Evolutionary conservation across 2,113 vertebrate species (phyloP), one percentile per base, ranked within the genome.

Genomic region (Brachirus orientalis): DNA sequence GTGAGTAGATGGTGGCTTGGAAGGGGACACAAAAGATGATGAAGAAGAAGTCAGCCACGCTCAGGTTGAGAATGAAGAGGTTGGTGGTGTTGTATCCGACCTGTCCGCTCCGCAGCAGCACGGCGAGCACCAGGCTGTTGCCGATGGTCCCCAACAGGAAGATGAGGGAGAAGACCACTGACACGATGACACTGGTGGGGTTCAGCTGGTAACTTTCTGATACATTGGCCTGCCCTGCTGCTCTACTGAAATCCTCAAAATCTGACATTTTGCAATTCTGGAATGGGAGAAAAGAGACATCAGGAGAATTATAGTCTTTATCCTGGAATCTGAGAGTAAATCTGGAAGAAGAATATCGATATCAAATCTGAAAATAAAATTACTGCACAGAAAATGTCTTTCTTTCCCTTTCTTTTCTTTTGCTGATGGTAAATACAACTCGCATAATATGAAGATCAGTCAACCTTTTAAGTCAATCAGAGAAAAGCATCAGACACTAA

Each of bases 11-110:
- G 75, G 95, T 96, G 74, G 95, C 95, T 91, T 96, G 95, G 90
- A 96, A 96, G 50, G 95, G 95, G 47, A 96, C 93, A 36, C 95
- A 96, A 92, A 95, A 95, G 81, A 95, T 92, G 82, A 95, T 96
- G 89, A 96, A 96, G 90, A 94, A 96, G 91, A 96, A 95, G 86
- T 96, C 95, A 0, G 95, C 95, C 72, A 96, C 89, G 59, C 95
- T 95, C 81, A 96, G 92, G 88, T 95, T 96, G 79, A 96, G 94
- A 43, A 96, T 96, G 92, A 96, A 96, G 56, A 96, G 91, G 54
- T 94, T 95, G 88, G 95, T 95, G 7, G 94, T 95, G 88, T 93
- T 96, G 86, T 95, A 95, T 1, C 92, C 92, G 37, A 94, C 89
- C 66, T 96, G 95, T 0, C 95, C 89, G 0, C 93, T 96, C 47